Conservation (phyloP, 2,888 invertebrate genomes). For the Oligia strigilis region DNA sequence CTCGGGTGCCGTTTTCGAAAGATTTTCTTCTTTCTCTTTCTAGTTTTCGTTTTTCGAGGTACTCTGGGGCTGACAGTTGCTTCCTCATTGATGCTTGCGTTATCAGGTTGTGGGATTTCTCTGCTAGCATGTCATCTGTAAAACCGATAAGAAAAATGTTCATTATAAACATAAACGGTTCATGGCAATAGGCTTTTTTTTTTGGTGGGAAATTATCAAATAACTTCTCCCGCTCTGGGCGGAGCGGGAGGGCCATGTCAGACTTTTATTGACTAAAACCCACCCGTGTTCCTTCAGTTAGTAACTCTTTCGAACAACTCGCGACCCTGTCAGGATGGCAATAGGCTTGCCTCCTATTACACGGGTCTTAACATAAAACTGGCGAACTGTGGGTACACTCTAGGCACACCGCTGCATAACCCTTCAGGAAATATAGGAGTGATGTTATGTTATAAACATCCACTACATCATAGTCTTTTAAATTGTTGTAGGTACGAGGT, state of each 20-base stretch:
- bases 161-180: too few species aligned
- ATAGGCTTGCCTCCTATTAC: too few species aligned
- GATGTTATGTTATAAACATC: not conserved
- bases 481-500: not conserved
- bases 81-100: slow-evolving; percentile 92
- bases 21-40: slow-evolving; percentile 93
- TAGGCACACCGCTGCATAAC: not conserved
- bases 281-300: too few species aligned
- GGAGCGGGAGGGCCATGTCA: too few species aligned
- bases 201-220: too few species aligned
- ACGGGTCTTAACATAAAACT: not conserved
- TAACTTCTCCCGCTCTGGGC: too few species aligned
- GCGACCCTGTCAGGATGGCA: too few species aligned
- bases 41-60: slow-evolving; percentile 95
- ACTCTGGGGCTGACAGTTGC: slow-evolving; percentile 96
- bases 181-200: not conserved
- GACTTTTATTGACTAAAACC: too few species aligned
- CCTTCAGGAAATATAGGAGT: not conserved
- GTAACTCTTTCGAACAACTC: too few species aligned
- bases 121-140: slow-evolving; percentile 91
- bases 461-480: not conserved
- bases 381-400: not conserved
- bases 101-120: slow-evolving; percentile 90
- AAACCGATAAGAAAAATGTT: slow-evolving; percentile 49
- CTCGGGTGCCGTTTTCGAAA: slow-evolving; percentile 91